Conservation (phyloP, 2,113 vertebrate genomes). For the Canis aureus region DNA sequence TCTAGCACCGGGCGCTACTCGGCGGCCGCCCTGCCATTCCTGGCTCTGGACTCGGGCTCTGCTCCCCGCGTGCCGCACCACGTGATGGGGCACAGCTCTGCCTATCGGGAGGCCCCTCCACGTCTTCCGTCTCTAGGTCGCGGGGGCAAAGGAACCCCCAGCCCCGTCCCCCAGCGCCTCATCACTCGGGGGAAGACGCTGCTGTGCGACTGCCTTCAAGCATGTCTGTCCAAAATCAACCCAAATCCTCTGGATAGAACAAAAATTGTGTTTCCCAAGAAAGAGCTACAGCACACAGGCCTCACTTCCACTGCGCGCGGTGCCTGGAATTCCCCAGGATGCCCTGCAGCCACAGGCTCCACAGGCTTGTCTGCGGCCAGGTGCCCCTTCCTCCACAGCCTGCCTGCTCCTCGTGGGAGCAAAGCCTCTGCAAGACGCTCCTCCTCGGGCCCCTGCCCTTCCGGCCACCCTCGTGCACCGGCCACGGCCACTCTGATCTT, state of each 20-base stretch:
- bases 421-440: background rate
- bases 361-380: background rate
- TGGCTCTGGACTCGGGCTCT: background rate
- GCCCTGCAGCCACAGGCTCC: accelerated
- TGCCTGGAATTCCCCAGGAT: accelerated
- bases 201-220: accelerated
- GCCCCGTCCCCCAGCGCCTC: too few species aligned
- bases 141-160: background rate
- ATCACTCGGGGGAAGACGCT: accelerated
- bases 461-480: too few species aligned
- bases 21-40: too few species aligned
- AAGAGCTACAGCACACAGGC: accelerated
- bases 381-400: accelerated
- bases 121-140: accelerated
- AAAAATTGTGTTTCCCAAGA: too few species aligned
- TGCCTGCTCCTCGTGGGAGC: background rate
- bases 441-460: background rate
- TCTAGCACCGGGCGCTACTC: accelerated
- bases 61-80: background rate
- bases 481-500: accelerated
- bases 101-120: accelerated
- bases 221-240: background rate
- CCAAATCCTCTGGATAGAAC: background rate
- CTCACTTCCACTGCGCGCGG: background rate
- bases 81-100: background rate